Evolutionary conservation across 1,140 invertebrate genomes (phyloP).

Genomic region (Heliconius eleuchia): DNA sequence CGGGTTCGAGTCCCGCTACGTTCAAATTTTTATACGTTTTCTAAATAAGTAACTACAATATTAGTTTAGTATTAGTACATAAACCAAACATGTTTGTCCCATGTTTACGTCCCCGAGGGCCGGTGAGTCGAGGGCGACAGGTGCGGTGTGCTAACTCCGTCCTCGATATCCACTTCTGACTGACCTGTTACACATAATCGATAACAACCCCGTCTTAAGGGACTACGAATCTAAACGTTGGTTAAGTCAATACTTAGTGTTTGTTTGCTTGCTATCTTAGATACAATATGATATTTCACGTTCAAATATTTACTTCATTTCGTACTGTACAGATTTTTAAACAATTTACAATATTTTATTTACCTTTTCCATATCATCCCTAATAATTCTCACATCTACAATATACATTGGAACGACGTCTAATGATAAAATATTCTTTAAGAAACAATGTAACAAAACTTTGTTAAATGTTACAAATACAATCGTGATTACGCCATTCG

Average conservation of each 20-base stretch:
- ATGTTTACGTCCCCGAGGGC: conserved; percentile 11
- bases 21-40: too few species aligned
- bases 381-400: too few species aligned
- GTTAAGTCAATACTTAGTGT: conserved; percentile 7
- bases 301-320: conserved; percentile 1
- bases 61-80: conserved; percentile 7
- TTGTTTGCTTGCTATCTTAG: not conserved
- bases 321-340: not conserved
- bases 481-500: too few species aligned
- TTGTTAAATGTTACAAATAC: too few species aligned
- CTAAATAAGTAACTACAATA: not conserved
- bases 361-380: too few species aligned
- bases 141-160: conserved; percentile 28
- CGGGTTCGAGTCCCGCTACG: too few species aligned
- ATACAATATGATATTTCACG: not conserved
- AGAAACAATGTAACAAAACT: too few species aligned
- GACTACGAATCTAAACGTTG: conserved; percentile 8
- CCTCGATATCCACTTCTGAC: conserved; percentile 31
- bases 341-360: not conserved
- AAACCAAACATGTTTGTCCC: conserved; percentile 10
- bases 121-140: conserved; percentile 22
- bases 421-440: not conserved
- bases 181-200: conserved; percentile 32
- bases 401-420: too few species aligned
- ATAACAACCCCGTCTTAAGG: conserved; percentile 19